Percentiles rank a stretch among this genome's conserved stretches.
Conservation (phyloP, 2,797 vertebrate genomes). For the Cyclura pinguis region DNA sequence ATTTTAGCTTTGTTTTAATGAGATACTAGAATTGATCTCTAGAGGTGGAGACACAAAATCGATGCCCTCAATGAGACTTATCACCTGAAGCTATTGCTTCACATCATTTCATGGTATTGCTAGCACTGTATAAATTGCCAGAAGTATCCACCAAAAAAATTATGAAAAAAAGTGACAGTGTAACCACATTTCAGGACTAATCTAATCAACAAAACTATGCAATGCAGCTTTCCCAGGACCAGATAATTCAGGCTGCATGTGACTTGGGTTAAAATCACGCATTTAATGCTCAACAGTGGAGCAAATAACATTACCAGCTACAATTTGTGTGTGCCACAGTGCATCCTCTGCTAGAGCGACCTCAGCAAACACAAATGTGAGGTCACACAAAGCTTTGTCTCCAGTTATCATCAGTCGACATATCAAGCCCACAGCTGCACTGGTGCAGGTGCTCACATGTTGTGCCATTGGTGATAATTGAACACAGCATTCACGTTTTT, state of each 20-base stretch:
- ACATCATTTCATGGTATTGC: background rate
- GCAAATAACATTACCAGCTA: too few relatives aligned
- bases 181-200: background rate
- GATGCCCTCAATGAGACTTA: background rate
- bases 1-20: background rate
- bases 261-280: background rate
- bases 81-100: background rate
- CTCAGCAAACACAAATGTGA: too few relatives aligned
- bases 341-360: too few relatives aligned
- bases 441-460: too few relatives aligned
- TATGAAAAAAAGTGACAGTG: too few relatives aligned
- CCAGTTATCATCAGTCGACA: too few relatives aligned
- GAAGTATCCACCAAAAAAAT: background rate
- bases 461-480: too few relatives aligned
- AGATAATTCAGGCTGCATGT: background rate
- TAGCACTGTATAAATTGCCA: background rate
- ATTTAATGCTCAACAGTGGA: background rate
- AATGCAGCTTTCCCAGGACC: background rate
- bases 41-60: background rate
- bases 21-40: background rate
- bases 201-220: background rate
- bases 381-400: too few relatives aligned
- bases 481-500: too few relatives aligned
- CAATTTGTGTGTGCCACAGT: background rate
- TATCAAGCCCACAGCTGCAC: too few relatives aligned